Conservation (phyloP, 2,113 vertebrate genomes). For the Gila orcuttii region DNA sequence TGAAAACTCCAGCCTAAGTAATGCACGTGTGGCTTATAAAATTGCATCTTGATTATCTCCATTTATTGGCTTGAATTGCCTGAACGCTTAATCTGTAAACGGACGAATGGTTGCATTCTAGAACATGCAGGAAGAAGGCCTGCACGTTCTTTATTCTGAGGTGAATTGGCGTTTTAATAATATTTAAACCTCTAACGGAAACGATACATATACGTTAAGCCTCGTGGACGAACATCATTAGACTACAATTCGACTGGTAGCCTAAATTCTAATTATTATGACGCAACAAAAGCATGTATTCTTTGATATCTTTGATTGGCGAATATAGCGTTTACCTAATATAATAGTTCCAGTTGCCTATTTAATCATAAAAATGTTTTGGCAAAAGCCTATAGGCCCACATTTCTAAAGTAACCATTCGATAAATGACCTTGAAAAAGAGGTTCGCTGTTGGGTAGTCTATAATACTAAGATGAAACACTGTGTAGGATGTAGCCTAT, state of each 20-base stretch:
- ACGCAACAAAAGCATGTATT: not conserved
- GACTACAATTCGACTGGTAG: not conserved
- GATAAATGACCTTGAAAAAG: conserved; percentile 49
- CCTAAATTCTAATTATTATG: not conserved
- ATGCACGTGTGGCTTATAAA: not conserved
- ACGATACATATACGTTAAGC: not conserved
- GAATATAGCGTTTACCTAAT: not conserved
- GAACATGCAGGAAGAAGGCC: not conserved
- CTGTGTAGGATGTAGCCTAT: not conserved
- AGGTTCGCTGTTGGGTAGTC: not conserved
- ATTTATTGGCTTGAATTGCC: not conserved
- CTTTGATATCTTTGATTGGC: not conserved
- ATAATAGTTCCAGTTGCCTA: not conserved
- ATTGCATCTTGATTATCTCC: not conserved
- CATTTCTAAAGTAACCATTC: not conserved
- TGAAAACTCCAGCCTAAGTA: not conserved
- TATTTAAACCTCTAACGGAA: not conserved
- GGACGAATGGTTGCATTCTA: not conserved
- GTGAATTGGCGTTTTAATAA: not conserved
- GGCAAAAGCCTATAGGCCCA: not conserved
- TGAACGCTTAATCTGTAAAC: not conserved
- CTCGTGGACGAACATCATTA: not conserved
- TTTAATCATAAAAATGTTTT: not conserved
- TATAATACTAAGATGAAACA: not conserved
- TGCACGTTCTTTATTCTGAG: not conserved